These are phyloP conservation scores for Linyphia triangularis DNA, from an alignment of 2,888 invertebrate genomes.

Conservation along the genomic window DNA sequence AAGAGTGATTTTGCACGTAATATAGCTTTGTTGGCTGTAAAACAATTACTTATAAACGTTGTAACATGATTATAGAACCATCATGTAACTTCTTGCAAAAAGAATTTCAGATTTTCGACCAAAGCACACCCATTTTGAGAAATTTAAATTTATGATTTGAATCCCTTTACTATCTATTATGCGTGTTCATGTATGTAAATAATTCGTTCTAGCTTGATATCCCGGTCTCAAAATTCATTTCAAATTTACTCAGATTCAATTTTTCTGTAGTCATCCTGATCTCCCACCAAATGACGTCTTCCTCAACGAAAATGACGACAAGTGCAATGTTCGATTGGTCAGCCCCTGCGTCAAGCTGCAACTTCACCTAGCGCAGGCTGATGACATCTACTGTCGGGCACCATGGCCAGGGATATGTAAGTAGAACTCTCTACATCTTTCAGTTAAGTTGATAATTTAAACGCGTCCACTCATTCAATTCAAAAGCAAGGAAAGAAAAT, in stretches of 20 bases:
- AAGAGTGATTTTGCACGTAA: too few relatives aligned
- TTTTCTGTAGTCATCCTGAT: conserved; percentile 2
- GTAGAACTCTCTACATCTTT: too few relatives aligned
- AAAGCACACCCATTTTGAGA: not conserved
- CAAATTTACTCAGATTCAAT: not conserved
- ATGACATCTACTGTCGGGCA: not conserved
- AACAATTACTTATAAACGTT: too few relatives aligned
- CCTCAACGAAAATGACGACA: conserved; percentile 17
- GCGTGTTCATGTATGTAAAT: not conserved
- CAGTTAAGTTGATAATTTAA: too few relatives aligned
- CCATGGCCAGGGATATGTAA: conserved; percentile 61
- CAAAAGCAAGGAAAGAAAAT: too few relatives aligned
- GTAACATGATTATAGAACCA: too few relatives aligned
- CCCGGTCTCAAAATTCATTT: not conserved
- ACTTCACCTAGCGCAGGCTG: conserved; percentile 1
- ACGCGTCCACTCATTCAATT: too few relatives aligned
- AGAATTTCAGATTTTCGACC: too few relatives aligned
- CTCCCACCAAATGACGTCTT: conserved; percentile 22
- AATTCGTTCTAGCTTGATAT: not conserved
- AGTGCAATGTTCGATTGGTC: not conserved
- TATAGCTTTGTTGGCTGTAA: too few relatives aligned
- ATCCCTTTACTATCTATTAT: not conserved
- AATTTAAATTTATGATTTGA: not conserved
- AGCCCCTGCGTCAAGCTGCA: conserved; percentile 30
- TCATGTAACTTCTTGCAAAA: too few relatives aligned